These are phyloP conservation scores for Mungos mungo DNA, from an alignment of 2,113 vertebrate species.

Conservation along the genomic window DNA sequence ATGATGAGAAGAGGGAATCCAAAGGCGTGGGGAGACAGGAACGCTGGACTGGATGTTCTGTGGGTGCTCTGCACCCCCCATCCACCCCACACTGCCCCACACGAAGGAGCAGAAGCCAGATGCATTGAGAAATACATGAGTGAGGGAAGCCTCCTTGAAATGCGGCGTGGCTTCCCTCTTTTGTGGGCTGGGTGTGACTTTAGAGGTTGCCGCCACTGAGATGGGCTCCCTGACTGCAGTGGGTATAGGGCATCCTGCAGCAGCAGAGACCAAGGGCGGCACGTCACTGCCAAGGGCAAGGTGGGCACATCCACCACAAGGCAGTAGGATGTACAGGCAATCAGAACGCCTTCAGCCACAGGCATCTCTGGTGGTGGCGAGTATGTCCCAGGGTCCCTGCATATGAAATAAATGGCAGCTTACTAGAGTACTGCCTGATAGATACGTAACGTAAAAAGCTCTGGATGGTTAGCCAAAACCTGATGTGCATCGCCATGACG, in stretches of 20 bases:
- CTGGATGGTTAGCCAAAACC: too few species aligned
- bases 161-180: neutral
- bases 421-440: neutral
- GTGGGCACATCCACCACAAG: neutral
- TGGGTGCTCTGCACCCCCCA: too few species aligned
- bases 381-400: neutral
- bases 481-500: neutral
- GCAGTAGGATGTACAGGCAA: neutral
- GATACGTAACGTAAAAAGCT: neutral
- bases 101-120: neutral
- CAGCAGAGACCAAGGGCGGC: neutral
- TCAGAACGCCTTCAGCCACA: neutral
- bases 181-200: neutral
- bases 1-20: neutral
- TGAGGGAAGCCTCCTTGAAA: neutral
- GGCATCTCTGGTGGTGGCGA: neutral
- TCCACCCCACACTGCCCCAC: rapidly evolving
- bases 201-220: neutral
- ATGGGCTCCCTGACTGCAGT: neutral
- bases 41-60: neutral
- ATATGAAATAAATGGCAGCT: neutral
- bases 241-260: neutral
- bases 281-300: neutral
- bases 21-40: neutral
- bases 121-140: neutral